phyloP scores from a whole-genome alignment of 2,113 vertebrate species.

The Etheostoma cragini region DNA sequence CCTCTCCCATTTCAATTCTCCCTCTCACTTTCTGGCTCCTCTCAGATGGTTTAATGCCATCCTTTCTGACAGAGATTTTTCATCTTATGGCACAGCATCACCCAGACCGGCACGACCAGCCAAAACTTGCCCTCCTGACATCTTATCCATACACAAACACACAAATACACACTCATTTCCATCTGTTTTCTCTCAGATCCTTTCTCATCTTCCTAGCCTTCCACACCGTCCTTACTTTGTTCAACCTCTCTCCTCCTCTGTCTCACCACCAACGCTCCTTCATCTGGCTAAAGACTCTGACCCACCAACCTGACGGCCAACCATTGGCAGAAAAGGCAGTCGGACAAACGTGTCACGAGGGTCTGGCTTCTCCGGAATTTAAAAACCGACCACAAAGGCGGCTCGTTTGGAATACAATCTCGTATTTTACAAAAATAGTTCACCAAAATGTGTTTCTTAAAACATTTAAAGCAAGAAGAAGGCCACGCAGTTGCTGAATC shows the following conservation, averaged over 20 bases:
- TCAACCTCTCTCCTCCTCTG: constrained; percentile 14
- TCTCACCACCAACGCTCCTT: constrained; percentile 38
- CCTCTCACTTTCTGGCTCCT: constrained; percentile 25
- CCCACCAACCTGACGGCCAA: too few species aligned
- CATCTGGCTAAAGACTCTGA: constrained; percentile 21
- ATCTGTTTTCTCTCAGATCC: constrained; percentile 34
- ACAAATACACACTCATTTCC: constrained; percentile 18
- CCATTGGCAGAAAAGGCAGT: too few species aligned
- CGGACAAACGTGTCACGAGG: too few species aligned
- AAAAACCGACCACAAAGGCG: too few species aligned
- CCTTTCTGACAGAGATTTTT: constrained; percentile 53
- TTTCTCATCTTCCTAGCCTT: constrained; percentile 49
- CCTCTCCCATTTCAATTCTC: constrained; percentile 11
- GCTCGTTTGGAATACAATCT: too few species aligned
- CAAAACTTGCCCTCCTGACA: constrained; percentile 42
- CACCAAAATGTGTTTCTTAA: too few species aligned
- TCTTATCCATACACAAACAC: constrained; percentile 41
- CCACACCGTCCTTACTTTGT: constrained; percentile 39
- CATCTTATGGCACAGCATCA: constrained; percentile 49
- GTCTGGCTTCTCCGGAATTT: too few species aligned
- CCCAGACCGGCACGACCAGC: constrained; percentile 21
- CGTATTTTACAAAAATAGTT: too few species aligned
- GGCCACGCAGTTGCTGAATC: too few species aligned
- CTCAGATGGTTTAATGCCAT: constrained; percentile 46
- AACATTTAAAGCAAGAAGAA: too few species aligned